Evolutionary conservation across 2,797 vertebrate species (phyloP), one percentile per base, ranked within the genome.

Genomic region (Aplochiton taeniatus): DNA sequence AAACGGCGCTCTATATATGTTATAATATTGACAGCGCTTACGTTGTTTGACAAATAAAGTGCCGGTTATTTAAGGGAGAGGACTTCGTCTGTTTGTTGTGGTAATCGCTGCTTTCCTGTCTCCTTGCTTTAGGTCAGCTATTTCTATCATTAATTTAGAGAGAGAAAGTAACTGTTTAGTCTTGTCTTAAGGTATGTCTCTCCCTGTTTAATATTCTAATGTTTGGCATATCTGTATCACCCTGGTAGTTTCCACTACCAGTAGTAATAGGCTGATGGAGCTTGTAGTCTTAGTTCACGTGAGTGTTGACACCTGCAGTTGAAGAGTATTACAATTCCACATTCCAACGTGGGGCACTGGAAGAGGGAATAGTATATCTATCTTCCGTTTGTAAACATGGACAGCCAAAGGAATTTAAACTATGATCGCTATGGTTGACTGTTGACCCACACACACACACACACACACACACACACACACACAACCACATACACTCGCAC

Each of bases 381-480:
- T 74, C 77, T 74, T 47, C 75, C 78, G 58, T 78, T 79, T 80
- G 72, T 78, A 82, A 84, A 87, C 79, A 77, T 1, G 52, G 58
- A 74, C 20, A 60, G 68, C 45, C 72, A 50, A 61, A 85, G 75
- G 75, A 85, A 87, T 89, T n/a, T 54, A 58, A 88, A 65, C 70
- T 83, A 86, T 86, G 83, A 82, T 42, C 76, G 78, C 75, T 76
- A 64, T 65, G 78, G 69, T 51, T 67, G 73, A 60, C 66, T 76
- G 78, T 86, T 83, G 77, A 80, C 77, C 76, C 76, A 73, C 1
- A 59, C 69, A 63, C 68, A 58, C 67, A 78, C 72, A 78, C 11
- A 1, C 54, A 54, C 50, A 72, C 55, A 14, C 46, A 48, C 46
- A 14, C 54, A 54, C 50, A 72, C 55, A 14, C 46, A 48, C 46